These are phyloP conservation scores for Hemicrepidius hirtus DNA, from an alignment of 2,888 invertebrate species.

Conservation along the genomic window DNA sequence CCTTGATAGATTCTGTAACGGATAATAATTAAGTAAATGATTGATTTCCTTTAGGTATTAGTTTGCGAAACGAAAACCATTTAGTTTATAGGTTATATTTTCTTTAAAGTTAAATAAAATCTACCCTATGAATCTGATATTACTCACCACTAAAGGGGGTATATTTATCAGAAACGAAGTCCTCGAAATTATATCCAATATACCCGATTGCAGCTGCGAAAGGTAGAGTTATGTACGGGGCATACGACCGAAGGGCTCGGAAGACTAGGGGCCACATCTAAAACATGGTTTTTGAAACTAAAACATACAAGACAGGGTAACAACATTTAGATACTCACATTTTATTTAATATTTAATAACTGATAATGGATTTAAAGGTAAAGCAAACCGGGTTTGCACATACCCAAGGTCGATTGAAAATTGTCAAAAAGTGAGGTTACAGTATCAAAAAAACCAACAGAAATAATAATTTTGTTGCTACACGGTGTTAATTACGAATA, in stretches of 20 bases:
- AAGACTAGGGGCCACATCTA: conserved; percentile 85
- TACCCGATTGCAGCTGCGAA: conserved; percentile 88
- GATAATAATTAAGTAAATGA: neutral
- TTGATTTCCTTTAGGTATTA: no score
- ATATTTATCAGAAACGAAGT: conserved; percentile 81
- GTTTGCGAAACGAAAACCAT: no score
- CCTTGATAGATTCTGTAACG: conserved; percentile 80
- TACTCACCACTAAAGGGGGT: conserved; percentile 83
- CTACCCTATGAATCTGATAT: no score
- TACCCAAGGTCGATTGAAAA: no score
- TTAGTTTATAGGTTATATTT: no score
- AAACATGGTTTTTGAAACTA: neutral
- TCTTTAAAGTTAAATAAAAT: no score
- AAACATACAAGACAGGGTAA: neutral
- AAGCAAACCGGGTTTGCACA: no score
- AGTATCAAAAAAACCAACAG: neutral
- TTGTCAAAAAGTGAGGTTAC: conserved; percentile 4
- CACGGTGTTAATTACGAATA: no score
- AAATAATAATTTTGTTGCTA: neutral
- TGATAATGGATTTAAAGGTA: no score
- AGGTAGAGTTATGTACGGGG: conserved; percentile 87
- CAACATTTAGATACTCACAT: no score
- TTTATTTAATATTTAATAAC: no score
- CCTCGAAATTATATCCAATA: conserved; percentile 91
- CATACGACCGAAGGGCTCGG: conserved; percentile 81